Evolutionary conservation across 2,888 invertebrate species (phyloP).

Genomic region (Fragum whitleyi): DNA sequence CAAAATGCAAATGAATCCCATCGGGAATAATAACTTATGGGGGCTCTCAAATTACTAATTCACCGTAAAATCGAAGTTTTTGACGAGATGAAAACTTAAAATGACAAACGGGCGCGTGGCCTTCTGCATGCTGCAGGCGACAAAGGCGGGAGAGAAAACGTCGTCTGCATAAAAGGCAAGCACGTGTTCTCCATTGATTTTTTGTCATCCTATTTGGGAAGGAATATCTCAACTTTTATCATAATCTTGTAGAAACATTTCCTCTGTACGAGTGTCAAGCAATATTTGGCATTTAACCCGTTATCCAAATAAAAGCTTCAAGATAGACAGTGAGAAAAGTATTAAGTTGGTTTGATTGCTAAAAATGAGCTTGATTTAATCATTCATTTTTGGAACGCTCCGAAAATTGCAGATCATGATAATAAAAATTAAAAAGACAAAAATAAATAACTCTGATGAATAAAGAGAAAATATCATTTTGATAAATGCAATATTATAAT

Average conservation of each 20-base stretch:
- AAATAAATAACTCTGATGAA: too few relatives aligned
- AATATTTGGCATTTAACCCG: too few relatives aligned
- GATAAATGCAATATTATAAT: too few relatives aligned
- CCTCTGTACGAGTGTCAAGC: too few relatives aligned
- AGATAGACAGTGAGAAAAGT: too few relatives aligned
- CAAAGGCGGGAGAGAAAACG: constrained; percentile 13
- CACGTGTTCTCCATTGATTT: constrained; percentile 22
- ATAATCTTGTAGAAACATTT: not conserved
- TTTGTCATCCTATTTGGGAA: not conserved
- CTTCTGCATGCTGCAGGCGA: constrained; percentile 19
- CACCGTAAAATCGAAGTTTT: constrained; percentile 14
- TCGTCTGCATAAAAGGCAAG: constrained; percentile 30
- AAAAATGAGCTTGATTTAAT: too few relatives aligned
- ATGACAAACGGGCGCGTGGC: constrained; percentile 23
- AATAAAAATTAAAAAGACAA: too few relatives aligned
- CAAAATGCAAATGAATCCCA: constrained; percentile 1
- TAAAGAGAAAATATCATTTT: too few relatives aligned
- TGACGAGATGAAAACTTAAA: constrained; percentile 12
- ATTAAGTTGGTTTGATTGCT: too few relatives aligned
- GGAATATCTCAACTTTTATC: constrained; percentile 6
- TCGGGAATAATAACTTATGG: not conserved
- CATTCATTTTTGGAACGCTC: too few relatives aligned
- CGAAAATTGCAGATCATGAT: too few relatives aligned
- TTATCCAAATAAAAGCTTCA: too few relatives aligned
- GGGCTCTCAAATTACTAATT: constrained; percentile 10